Evolutionary conservation across 30 jellyfish, hydroid and myxozoan genomes (phyloP).

Genomic region (Phacellophora camtschatica): DNA sequence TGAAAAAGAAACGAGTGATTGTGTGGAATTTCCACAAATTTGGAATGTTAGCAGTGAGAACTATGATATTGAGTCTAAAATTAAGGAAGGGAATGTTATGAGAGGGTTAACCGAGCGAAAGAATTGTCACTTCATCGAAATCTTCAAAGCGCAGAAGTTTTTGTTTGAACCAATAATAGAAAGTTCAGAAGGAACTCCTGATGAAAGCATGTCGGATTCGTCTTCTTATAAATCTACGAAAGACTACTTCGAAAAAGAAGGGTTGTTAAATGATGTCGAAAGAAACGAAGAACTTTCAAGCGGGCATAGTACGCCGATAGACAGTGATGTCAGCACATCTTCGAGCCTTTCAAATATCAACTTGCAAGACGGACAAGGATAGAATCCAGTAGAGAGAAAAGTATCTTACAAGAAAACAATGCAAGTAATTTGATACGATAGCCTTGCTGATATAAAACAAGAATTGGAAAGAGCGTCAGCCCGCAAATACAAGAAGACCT

Average conservation of each 20-base stretch:
- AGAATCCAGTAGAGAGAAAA: no score
- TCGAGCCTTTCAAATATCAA: constrained; percentile 44
- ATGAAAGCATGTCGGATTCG: constrained; percentile 24
- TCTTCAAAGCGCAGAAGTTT: constrained; percentile 51
- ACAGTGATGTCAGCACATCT: not conserved
- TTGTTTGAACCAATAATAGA: constrained; percentile 51
- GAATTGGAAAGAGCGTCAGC: no score
- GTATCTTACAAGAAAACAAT: no score
- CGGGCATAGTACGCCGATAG: constrained; percentile 39
- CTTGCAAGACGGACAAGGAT: no score
- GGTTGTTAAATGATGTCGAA: not conserved
- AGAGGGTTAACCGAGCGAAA: constrained; percentile 25
- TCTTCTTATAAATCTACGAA: constrained; percentile 48
- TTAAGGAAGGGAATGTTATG: not conserved
- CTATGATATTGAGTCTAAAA: constrained; percentile 26
- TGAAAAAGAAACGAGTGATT: constrained; percentile 11
- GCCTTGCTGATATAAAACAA: no score
- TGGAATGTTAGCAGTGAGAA: not conserved
- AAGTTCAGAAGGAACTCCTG: constrained; percentile 12
- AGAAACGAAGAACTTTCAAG: not conserved
- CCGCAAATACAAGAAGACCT: no score
- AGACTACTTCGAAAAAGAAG: constrained; percentile 4
- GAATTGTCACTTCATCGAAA: constrained; percentile 39
- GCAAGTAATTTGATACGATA: no score
- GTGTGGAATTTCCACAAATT: constrained; percentile 36